These are phyloP conservation scores for Microcebus lehilahytsara DNA, from an alignment of 2,113 vertebrate species.

Conservation along the genomic window DNA sequence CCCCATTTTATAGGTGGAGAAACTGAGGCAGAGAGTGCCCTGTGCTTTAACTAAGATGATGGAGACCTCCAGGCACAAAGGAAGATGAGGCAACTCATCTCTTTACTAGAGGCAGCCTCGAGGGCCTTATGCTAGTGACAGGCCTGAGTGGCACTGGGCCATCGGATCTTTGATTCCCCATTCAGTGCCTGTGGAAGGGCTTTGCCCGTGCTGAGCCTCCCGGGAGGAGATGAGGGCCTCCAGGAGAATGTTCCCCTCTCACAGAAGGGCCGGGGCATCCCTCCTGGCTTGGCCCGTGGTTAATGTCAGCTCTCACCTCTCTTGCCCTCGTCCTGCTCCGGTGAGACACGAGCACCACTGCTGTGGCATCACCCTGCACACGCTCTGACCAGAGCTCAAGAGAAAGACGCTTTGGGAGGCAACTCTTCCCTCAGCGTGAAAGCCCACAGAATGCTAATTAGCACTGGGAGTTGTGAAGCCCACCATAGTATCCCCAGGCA, in stretches of 20 bases:
- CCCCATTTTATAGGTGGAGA: neutral
- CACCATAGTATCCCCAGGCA: neutral
- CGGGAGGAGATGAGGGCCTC: neutral
- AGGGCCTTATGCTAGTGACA: neutral
- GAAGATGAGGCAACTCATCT: neutral
- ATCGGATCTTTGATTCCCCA: slow-evolving; percentile 17
- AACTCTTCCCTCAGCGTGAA: neutral
- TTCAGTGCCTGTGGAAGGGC: neutral
- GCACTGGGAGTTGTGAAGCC: neutral
- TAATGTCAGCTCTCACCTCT: neutral
- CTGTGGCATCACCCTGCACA: neutral
- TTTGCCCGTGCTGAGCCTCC: neutral
- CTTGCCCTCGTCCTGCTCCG: neutral
- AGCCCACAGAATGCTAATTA: neutral
- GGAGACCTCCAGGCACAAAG: neutral
- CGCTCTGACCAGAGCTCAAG: neutral
- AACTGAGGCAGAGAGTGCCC: neutral
- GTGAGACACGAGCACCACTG: neutral
- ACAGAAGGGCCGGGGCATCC: neutral
- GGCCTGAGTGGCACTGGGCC: neutral
- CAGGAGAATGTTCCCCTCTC: neutral
- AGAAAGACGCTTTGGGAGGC: neutral
- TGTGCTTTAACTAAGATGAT: neutral
- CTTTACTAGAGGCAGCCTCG: neutral
- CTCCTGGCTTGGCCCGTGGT: neutral